Base-by-base conservation (phyloP, 2,888 invertebrate genomes). In the Acleris emargana region DNA sequence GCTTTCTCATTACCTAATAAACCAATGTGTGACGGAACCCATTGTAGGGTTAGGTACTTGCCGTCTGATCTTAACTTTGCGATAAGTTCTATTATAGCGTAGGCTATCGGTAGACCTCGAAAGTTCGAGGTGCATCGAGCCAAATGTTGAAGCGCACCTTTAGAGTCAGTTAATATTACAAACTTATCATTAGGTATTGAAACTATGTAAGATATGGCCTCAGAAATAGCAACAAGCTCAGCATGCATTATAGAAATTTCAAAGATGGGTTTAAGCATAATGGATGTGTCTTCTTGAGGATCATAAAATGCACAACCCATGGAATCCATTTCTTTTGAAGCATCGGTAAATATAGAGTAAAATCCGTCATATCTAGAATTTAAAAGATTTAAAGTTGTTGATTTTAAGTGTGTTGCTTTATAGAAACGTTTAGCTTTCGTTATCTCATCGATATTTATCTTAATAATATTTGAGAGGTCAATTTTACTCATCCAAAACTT, bases 121-220 rank as follows among this genome's bases (percentile, higher is more conserved):
- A 45, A 45, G 25, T 17, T 55, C 55, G 55, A 55, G 45, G 55
- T 55, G 55, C 55, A 55, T 55, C 55, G 43, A 55, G 55, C 55
- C 43, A 55, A 22, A 16, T 45, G 25, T n/a, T 55, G 45, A 9
- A 55, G 43, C 3, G 25, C 22, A n/a, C 55, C 45, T 45, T 22
- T 55, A 28, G 28, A 28, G 28, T 28, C 28, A 28, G 28, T 28
- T 28, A 28, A 28, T 28, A 28, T 28, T 7, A 45, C 43, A 55
- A 55, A 45, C 5, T 22, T 43, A 16, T 20, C 43, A 1, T 11
- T 3, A 18, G 38, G 20, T 16, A 55, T 20, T 16, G 54, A 55
- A 20, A 42, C 6, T 5, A 55, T 9, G 17, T 43, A 45, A 6
- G 55, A 16, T n/a, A 55, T 2, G 6, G 55, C 55, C 9, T 55